Evolutionary conservation across 2,797 vertebrate species (phyloP).

Genomic region (Muscicapa comitata): DNA sequence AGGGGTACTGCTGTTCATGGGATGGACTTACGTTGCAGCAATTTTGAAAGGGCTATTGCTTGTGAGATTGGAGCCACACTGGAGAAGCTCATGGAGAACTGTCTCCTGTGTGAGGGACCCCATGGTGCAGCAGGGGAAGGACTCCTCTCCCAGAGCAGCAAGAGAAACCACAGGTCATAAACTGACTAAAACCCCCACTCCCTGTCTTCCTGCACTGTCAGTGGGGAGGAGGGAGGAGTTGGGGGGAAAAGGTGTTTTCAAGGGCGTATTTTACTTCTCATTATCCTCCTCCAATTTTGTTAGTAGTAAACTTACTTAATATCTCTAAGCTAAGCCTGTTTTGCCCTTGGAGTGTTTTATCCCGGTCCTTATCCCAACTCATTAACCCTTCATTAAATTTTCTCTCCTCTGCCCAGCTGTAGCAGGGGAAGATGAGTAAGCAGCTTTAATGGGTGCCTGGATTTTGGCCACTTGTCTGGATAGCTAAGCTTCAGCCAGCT

Average conservation of each 20-base stretch:
- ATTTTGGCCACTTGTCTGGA: background rate
- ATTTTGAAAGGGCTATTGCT: background rate
- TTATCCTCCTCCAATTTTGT: background rate
- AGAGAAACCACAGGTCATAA: background rate
- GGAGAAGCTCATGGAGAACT: background rate
- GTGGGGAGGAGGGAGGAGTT: background rate
- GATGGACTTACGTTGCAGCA: background rate
- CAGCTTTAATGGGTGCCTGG: background rate
- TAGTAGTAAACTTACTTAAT: background rate
- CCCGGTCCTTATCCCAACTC: background rate
- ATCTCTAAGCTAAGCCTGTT: background rate
- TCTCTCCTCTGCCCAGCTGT: background rate
- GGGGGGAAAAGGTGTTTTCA: background rate
- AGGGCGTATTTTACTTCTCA: background rate
- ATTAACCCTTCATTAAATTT: background rate
- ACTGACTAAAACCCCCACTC: background rate
- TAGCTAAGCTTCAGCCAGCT: background rate
- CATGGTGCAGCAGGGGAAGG: background rate
- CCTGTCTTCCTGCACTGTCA: background rate
- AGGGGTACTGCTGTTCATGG: background rate
- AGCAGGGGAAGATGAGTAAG: background rate
- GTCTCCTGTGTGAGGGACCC: background rate
- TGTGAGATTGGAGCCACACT: background rate
- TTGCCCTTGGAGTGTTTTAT: background rate
- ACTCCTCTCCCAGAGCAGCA: background rate